A percentile compares a stretch with the other conserved stretches of the same genome.
Conservation (phyloP, 2,113 vertebrate species). For the Myotis davidii region DNA sequence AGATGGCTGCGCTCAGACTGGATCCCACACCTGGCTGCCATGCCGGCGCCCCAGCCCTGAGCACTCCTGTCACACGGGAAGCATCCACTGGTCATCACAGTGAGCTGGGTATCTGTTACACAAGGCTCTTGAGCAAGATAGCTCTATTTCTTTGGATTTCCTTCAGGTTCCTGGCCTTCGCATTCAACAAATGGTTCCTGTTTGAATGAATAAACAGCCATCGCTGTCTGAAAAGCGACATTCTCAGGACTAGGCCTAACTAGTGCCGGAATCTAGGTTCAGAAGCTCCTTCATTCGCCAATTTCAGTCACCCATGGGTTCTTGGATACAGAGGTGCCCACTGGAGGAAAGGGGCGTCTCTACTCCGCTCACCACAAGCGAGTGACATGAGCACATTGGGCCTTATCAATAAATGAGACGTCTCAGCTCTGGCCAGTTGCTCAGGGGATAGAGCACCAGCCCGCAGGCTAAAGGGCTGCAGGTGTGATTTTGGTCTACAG, state of each 20-base stretch:
- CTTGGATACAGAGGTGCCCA: background rate
- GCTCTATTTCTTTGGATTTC: background rate
- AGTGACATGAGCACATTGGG: background rate
- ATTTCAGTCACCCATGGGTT: background rate
- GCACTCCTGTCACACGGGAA: background rate
- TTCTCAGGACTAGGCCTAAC: background rate
- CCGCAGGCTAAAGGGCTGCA: no score
- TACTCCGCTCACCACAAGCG: background rate
- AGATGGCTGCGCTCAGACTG: background rate
- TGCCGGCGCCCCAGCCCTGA: background rate
- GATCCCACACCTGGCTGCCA: background rate
- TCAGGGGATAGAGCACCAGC: background rate
- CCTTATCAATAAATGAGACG: background rate
- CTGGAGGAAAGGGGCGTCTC: background rate
- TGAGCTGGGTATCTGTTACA: accelerated
- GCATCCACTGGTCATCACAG: background rate
- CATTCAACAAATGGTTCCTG: background rate
- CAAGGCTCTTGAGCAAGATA: background rate
- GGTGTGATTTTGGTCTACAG: no score
- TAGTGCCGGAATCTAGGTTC: background rate
- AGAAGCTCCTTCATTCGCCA: background rate
- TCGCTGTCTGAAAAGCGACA: background rate
- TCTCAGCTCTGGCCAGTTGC: no score
- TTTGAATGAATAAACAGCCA: background rate
- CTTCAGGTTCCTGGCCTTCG: background rate